Percentiles rank a stretch among this genome's conserved stretches.
Evolutionary conservation across 1,140 invertebrate species (phyloP).

Genomic region (Brachionus koreanus): DNA sequence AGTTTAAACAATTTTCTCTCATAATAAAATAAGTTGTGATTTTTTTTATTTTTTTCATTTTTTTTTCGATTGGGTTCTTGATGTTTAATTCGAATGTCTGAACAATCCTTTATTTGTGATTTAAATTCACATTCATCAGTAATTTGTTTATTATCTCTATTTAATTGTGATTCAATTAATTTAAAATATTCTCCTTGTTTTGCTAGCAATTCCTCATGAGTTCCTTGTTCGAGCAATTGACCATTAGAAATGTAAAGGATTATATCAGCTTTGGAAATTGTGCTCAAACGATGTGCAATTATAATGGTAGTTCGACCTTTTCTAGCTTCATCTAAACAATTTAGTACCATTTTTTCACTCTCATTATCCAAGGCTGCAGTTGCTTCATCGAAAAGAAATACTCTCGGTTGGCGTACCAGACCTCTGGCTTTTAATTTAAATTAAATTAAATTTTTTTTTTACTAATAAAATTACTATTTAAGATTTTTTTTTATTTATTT

Average conservation of each 20-base stretch:
- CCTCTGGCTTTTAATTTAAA: too few relatives aligned
- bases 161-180: background rate
- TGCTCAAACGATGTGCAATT: constrained; percentile 72
- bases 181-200: constrained; percentile 29
- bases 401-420: constrained; percentile 54
- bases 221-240: constrained; percentile 61
- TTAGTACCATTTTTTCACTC: constrained; percentile 53
- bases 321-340: constrained; percentile 47
- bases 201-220: constrained; percentile 36
- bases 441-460: too few relatives aligned
- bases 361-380: constrained; percentile 58
- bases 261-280: constrained; percentile 67
- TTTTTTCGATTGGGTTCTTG: too few relatives aligned
- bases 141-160: background rate
- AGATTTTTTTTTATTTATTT: too few relatives aligned
- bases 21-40: background rate
- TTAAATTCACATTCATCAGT: background rate
- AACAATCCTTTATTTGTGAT: background rate
- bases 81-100: too few relatives aligned
- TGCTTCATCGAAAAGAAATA: constrained; percentile 60
- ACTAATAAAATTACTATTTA: too few relatives aligned
- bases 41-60: background rate
- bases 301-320: constrained; percentile 67
- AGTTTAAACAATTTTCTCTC: background rate
- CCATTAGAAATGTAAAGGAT: constrained; percentile 54